Conservation (phyloP, 1,140 invertebrate species). For the Mycetomoellerius zeteki region DNA sequence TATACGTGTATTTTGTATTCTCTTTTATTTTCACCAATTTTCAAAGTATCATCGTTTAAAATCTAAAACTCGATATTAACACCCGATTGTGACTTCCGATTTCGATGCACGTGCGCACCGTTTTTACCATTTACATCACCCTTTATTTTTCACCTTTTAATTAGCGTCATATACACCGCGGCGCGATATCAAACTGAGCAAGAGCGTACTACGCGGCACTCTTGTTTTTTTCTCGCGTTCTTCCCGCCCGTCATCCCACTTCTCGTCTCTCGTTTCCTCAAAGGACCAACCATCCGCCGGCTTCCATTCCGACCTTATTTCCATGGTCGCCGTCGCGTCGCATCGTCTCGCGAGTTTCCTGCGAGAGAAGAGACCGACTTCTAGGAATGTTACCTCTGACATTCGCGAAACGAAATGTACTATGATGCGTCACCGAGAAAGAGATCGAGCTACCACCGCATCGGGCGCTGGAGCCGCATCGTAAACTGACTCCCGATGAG, state of each 20-base stretch:
- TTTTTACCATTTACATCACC: constrained; percentile 5
- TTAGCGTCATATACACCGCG: constrained; percentile 31
- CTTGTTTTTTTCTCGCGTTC: constrained; percentile 4
- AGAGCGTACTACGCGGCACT: constrained; percentile 1
- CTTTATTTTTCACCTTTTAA: constrained; percentile 48
- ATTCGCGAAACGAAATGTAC: constrained; percentile 59
- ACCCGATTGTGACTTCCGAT: constrained; percentile 29
- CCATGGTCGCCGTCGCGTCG: constrained; percentile 60
- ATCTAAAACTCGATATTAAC: constrained; percentile 43
- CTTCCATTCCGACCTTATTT: constrained; percentile 59
- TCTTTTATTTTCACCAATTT: constrained; percentile 44
- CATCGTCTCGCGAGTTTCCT: constrained; percentile 49
- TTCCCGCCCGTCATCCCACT: constrained; percentile 12
- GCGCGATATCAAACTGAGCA: constrained; percentile 26
- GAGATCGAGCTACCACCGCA: constrained; percentile 18
- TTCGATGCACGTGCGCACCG: constrained; percentile 18
- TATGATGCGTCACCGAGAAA: constrained; percentile 42
- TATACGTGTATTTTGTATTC: constrained; percentile 1
- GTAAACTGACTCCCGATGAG: constrained; percentile 45
- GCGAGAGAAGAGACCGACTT: constrained; percentile 48
- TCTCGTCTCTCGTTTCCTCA: constrained; percentile 48
- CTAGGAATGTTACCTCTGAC: constrained; percentile 59
- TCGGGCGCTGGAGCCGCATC: background rate
- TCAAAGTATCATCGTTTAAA: constrained; percentile 39
- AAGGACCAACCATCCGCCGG: constrained; percentile 40